These are phyloP conservation scores for Lepeophtheirus nordmannii DNA, from an alignment of 2,888 invertebrate genomes.

Conservation along the genomic window DNA sequence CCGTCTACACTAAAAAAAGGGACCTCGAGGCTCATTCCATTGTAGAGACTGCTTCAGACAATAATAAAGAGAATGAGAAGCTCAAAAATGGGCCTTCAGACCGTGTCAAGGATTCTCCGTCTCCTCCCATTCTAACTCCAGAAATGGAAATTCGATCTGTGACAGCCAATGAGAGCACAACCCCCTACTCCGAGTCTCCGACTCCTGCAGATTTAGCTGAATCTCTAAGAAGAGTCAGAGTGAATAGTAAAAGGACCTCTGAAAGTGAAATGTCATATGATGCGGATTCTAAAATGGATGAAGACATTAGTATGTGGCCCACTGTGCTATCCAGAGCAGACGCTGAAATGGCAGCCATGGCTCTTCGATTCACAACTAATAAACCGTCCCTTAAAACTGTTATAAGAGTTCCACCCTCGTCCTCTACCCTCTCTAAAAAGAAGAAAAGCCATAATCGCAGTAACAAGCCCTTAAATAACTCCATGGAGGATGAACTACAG, in stretches of 20 bases:
- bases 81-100: neutral
- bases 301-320: neutral
- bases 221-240: slow-evolving; percentile 12
- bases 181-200: neutral
- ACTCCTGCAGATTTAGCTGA: neutral
- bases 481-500: no score
- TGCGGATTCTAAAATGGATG: neutral
- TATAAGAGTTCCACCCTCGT: neutral
- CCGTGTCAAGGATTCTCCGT: neutral
- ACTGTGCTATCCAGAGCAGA: slow-evolving; percentile 9
- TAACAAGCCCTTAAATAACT: no score
- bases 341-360: slow-evolving; percentile 15
- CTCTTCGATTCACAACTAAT: neutral
- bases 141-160: neutral
- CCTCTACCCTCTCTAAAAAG: neutral
- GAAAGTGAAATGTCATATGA: neutral
- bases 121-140: slow-evolving; percentile 10
- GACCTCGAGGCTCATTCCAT: neutral
- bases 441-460: neutral
- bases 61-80: neutral
- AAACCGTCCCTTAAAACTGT: slow-evolving; percentile 3
- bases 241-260: neutral
- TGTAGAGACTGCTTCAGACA: neutral
- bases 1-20: slow-evolving; percentile 13
- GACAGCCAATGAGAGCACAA: neutral